Conservation (phyloP, 2,797 vertebrate species). For the Tenualosa thibaudeaui region DNA sequence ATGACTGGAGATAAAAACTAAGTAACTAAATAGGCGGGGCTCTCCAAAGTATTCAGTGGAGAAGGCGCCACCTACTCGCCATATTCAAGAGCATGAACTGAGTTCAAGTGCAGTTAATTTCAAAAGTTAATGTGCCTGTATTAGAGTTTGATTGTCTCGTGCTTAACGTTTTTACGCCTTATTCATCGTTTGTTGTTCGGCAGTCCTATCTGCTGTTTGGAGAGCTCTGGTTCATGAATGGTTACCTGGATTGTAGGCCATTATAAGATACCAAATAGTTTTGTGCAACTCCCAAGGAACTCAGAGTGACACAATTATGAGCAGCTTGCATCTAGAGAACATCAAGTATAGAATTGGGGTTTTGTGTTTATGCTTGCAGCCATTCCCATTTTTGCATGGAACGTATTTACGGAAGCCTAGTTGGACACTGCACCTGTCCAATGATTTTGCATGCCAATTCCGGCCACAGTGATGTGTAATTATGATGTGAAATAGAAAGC, state of each 20-base stretch:
- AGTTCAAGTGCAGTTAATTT: neutral
- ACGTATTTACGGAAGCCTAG: neutral
- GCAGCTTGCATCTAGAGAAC: neutral
- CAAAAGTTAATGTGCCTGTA: neutral
- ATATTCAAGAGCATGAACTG: neutral
- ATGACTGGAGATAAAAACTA: neutral
- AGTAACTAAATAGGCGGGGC: neutral
- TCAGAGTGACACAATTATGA: neutral
- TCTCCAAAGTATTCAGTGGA: neutral
- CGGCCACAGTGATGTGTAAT: conserved; percentile 86
- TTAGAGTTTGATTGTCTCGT: neutral
- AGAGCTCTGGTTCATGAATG: neutral
- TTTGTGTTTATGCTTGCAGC: conserved; percentile 3
- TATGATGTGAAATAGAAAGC: conserved; percentile 92
- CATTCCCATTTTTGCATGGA: neutral
- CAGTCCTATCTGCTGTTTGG: neutral
- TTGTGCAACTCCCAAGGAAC: neutral
- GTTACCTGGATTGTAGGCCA: neutral
- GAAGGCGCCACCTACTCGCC: neutral
- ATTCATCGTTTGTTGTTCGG: neutral
- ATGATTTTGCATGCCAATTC: conserved; percentile 83
- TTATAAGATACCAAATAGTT: neutral
- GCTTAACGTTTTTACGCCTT: neutral
- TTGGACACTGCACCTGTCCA: conserved; percentile 86
- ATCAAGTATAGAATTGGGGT: neutral